Evolutionary conservation across 2,888 invertebrate species (phyloP), one percentile per base, ranked within the genome.

Genomic region (Marasmarcha lunaedactyla): DNA sequence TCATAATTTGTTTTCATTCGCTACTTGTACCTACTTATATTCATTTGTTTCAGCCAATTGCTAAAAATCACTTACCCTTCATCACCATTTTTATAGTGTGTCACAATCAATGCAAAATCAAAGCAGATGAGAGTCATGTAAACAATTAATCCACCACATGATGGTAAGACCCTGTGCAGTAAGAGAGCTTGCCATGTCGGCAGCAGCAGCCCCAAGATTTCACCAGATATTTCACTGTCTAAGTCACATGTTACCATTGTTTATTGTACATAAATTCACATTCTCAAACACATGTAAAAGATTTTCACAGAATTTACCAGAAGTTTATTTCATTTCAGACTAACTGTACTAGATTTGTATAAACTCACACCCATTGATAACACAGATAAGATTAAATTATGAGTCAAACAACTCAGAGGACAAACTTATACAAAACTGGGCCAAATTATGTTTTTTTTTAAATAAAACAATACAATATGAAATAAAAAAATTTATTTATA

Each of bases 121-220:
- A 86, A 86, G 12, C 89, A 86, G 30, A 90, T 87, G 38, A 92
- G 83, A 2, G 88, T 71, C 26, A 91, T 73, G 51, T 90, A 93
- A 15, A 91, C 63, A 1, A 88, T 46, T 34, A 89, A 85, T 9
- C 88, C 87, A 0, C 78, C 81, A 43, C 76, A 78, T 30, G 81
- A 69, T 30, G 83, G 81, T 42, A 81, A 48, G 43, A 77, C 79
- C 34, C 79, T 53, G 40, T 83, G 79, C 15, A 79, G 42, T 13
- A 81, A 47, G 37, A 84, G 48, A 1, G 81, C 70, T 43, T 81
- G 73, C 83, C 83, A 83, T 40, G 70, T 57, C 25, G 76, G 73
- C 34, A 83, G 47, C 51, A 69, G 72, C 66, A 64, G 65, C 30
- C 83, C 81, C 41, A 83, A 42, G 12, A 81, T 46, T 42, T 72